Evolutionary conservation across 2,797 vertebrate species (phyloP).

Genomic region (Arremon brunneinucha): DNA sequence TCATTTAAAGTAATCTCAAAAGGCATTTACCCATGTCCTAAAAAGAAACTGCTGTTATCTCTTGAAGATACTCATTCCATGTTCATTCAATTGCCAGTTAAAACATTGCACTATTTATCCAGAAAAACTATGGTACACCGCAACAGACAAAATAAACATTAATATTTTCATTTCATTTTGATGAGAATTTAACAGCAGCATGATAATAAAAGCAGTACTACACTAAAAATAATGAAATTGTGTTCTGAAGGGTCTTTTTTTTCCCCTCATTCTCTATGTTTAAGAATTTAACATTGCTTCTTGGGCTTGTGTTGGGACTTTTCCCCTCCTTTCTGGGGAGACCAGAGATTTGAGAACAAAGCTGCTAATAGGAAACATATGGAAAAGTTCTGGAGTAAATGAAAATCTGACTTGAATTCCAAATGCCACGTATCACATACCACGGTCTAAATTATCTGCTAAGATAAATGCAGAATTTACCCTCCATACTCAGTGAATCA

Average conservation of each 20-base stretch:
- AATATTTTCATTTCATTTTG: background rate
- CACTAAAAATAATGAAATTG: background rate
- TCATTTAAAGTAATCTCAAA: background rate
- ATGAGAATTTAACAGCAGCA: background rate
- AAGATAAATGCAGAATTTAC: slow-evolving; percentile 46
- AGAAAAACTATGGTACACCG: background rate
- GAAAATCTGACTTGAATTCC: slow-evolving; percentile 79
- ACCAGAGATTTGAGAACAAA: slow-evolving; percentile 71
- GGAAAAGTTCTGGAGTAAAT: slow-evolving; percentile 86
- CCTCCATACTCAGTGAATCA: slow-evolving; percentile 30
- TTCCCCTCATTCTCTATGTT: background rate
- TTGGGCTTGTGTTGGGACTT: background rate
- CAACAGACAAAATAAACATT: background rate
- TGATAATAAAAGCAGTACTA: background rate
- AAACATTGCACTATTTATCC: background rate
- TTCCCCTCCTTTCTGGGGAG: slow-evolving; percentile 50
- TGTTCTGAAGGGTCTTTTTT: background rate
- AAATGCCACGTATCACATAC: slow-evolving; percentile 91
- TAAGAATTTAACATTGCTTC: slow-evolving; percentile 39
- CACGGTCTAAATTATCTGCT: slow-evolving; percentile 63
- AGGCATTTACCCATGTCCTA: background rate
- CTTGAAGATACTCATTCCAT: background rate
- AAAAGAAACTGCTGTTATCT: background rate
- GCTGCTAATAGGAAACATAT: slow-evolving; percentile 89
- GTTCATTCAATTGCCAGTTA: background rate